Evolutionary conservation across 2,113 vertebrate species (phyloP), one percentile per base, ranked within the genome.

Genomic region (Mus spicilegus): DNA sequence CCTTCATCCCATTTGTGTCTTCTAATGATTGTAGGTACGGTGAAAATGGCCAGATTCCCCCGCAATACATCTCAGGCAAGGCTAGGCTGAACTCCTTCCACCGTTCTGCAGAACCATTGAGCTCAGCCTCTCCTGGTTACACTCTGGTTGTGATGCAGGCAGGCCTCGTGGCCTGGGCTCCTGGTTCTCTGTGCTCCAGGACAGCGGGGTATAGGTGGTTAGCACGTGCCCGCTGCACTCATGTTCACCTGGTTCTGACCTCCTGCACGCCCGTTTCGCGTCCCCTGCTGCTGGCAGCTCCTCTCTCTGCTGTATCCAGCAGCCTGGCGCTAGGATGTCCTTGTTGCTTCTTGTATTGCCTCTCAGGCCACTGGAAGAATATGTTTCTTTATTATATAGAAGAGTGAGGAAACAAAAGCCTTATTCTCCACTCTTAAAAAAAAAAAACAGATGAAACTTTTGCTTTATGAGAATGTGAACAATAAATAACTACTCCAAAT

Each of bases 31-130:
- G 98, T 98, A 87, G 54, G 99, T 98, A 80, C 99, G 99, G 90
- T 46, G 99, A 96, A 99, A 99, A 96, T 99, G 99, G 0, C 99
- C 99, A 93, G 99, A 99, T 81, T 99, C 99, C 72, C 99, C 99
- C 3, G 99, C 99, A 89, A 98, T 93, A 97, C 99, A 99, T 96
- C 99, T 98, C 0, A 51, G 98, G 96, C 99, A 99, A 22, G 97
- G 97, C 95, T 98, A 99, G 96, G 93, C 94, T 63, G 76, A 1
- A 36, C 97, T 98, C 96, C 97, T 78, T 95, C 98, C 92, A 1
- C 76, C 39, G 1, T 42, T 65, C 56, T 13, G 94, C 67, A 93
- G 84, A n/a, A 56, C 51, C 97, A 12, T 0, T 0, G 78, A 3
- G 28, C 61, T 80, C 7, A 76, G 96, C 73, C 86, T 93, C 17